A percentile compares a stretch with the other conserved stretches of the same genome.
Conservation (phyloP, 64 coral and sea anemone genomes). For the Orbicella faveolata region DNA sequence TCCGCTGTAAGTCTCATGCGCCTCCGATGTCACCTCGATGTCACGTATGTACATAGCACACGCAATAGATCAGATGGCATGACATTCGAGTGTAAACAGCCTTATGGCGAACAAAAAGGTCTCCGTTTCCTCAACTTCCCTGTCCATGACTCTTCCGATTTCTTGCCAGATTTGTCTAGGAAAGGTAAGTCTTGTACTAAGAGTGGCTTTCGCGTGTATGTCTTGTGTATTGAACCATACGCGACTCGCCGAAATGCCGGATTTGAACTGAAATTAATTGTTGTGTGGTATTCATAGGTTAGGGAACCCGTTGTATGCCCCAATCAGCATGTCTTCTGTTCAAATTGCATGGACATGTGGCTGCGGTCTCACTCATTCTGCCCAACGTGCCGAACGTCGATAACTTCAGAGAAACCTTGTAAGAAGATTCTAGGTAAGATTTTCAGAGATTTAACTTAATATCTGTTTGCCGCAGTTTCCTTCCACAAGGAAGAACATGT, state of each 20-base stretch:
- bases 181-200: conserved; percentile 61
- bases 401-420: conserved; percentile 83
- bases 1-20: not conserved
- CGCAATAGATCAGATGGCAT: conserved; percentile 30
- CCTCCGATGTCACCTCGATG: not conserved
- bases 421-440: conserved; percentile 96
- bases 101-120: conserved; percentile 45
- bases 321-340: conserved; percentile 98
- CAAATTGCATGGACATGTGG: conserved; percentile 93
- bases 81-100: not conserved
- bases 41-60: not conserved
- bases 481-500: too few species aligned
- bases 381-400: conserved; percentile 93
- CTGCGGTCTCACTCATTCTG: conserved; percentile 81
- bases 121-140: conserved; percentile 67
- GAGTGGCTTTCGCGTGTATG: not conserved
- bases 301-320: conserved; percentile 96
- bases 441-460: too few species aligned
- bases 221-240: not conserved
- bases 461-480: too few species aligned
- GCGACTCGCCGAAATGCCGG: not conserved
- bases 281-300: conserved; percentile 58
- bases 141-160: conserved; percentile 96
- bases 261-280: not conserved
- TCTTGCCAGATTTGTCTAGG: conserved; percentile 99